Conservation (phyloP, 2,113 vertebrate genomes). For the Cinclus mexicanus region DNA sequence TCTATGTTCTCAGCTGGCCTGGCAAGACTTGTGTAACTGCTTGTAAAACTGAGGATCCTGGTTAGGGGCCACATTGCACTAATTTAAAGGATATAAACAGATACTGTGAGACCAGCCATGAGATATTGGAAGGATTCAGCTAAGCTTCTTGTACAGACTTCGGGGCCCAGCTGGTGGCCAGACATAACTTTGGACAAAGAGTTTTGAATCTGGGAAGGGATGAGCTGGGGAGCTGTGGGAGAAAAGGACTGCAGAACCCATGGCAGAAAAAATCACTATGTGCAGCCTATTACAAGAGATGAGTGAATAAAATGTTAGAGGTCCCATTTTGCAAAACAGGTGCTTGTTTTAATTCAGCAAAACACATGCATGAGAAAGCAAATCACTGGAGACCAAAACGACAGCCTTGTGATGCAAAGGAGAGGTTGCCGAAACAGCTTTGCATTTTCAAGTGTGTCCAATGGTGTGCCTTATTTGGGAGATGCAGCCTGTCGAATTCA, state of each 20-base stretch:
- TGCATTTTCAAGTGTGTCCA: slow-evolving; percentile 14
- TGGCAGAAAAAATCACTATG: neutral
- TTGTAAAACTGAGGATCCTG: slow-evolving; percentile 47
- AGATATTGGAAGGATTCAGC: slow-evolving; percentile 26
- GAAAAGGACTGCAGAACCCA: neutral
- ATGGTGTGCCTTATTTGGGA: neutral
- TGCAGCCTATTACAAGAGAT: neutral
- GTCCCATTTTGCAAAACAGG: neutral
- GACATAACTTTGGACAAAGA: neutral
- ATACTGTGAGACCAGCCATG: slow-evolving; percentile 22
- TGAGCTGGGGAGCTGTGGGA: neutral
- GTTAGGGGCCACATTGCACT: slow-evolving; percentile 10
- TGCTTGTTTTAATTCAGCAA: neutral
- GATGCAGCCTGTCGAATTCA: slow-evolving; percentile 4
- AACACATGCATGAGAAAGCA: slow-evolving; percentile 6
- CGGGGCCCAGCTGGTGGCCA: slow-evolving; percentile 53
- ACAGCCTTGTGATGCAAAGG: neutral
- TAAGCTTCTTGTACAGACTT: slow-evolving; percentile 3
- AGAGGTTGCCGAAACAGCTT: neutral
- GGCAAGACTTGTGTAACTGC: neutral
- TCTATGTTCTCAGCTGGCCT: neutral
- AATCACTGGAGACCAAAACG: neutral
- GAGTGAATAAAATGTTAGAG: neutral
- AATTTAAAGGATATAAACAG: slow-evolving; percentile 52
- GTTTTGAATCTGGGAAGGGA: slow-evolving; percentile 9